Base-by-base conservation (phyloP, 2,888 invertebrate species). In the Petrolisthes cinctipes region DNA sequence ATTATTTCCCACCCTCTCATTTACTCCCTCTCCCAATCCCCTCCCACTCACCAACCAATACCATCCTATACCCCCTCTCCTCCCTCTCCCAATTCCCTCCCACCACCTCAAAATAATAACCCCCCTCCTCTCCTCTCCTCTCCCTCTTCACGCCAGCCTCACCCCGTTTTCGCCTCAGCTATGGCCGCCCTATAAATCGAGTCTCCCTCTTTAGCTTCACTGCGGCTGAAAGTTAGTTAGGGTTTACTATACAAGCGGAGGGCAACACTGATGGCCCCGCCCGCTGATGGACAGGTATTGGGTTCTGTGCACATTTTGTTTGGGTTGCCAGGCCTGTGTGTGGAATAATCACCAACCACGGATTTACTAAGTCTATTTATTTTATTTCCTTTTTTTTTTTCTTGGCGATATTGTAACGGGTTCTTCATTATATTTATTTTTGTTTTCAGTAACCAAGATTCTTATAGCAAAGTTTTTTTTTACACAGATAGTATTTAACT, bases 1-100 rank as follows among this genome's bases (percentile, higher is more conserved):
- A 17, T 37, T 78, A 5, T 4, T 11, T 78, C 78, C 53, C 3
- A 6, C 17, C 78, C n/a, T 6, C 17, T 37, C 54, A n/a, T 51
- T 73, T n/a, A 9, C 23, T 57, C 23, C n/a, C 51, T 84, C 78
- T 75, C 4, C 61, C 57, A 20, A 37, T 57, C 81, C 73, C 81
- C 75, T 81, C 82, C 71, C 73, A 81, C 71, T 86, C 81, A 73
- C 82, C 23, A 51, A 23, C 71, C 37, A 23, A 56, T 23, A 56
- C 23, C 56, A 14, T 76, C 51, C 6, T 20, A 53, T 61, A 80
- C 17, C 68, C 9, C 73, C 76, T 75, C n/a, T 73, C 37, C 66
- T 82, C 11, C 76, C 14, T 71, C 20, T 71, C 53, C 2, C 17
- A 23, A 14, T 56, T 20, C 56, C n/a, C 73, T 56, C 75, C 20